Conservation (phyloP, 2,113 vertebrate species). For the Peucedramus taeniatus region DNA sequence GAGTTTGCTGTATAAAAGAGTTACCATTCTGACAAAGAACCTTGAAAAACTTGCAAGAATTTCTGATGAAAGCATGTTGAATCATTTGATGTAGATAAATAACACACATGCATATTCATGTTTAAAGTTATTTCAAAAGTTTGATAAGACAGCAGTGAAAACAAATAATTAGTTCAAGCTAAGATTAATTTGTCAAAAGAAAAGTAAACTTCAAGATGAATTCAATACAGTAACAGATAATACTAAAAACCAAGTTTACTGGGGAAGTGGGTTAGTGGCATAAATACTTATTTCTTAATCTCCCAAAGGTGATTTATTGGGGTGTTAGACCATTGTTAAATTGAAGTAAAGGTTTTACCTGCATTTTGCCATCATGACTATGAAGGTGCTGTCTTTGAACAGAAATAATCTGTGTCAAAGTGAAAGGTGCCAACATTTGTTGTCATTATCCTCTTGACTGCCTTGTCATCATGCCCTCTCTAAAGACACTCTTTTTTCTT, state of each 20-base stretch:
- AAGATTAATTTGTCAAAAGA: neutral
- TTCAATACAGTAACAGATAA: neutral
- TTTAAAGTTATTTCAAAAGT: neutral
- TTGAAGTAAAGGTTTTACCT: neutral
- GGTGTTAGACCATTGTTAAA: neutral
- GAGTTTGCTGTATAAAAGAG: neutral
- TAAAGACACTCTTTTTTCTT: neutral
- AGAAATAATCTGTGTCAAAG: neutral
- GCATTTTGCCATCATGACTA: neutral
- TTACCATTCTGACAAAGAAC: constrained; percentile 33
- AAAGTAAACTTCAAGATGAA: neutral
- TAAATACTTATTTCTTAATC: neutral
- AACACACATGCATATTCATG: constrained; percentile 63
- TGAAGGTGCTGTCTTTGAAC: neutral
- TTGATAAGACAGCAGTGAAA: neutral
- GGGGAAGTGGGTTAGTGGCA: neutral
- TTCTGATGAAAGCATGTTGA: constrained; percentile 26
- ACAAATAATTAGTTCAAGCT: neutral
- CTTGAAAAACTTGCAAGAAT: neutral
- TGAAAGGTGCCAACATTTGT: neutral
- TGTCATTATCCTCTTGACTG: neutral
- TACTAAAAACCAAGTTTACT: neutral
- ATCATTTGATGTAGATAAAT: constrained; percentile 61
- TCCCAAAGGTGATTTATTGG: neutral
- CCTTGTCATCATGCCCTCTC: neutral